These are phyloP conservation scores for Porites cylindrica DNA, from an alignment of 92 coral and sea anemone genomes.

Conservation along the genomic window DNA sequence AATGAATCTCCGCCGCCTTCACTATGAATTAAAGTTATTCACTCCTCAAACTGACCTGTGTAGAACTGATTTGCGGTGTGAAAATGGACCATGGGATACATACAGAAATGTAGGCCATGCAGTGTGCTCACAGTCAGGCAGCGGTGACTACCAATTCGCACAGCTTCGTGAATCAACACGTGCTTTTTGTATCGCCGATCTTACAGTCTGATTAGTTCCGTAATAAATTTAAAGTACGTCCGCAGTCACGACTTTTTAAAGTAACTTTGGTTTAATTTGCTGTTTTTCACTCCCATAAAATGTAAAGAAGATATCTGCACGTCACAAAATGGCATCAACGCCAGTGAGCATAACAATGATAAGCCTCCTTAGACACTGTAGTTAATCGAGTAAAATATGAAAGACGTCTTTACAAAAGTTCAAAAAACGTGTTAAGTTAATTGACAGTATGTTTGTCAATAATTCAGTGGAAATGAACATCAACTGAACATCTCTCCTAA, in stretches of 20 bases:
- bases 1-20: background rate
- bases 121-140: background rate
- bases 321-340: no score
- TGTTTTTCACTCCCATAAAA: background rate
- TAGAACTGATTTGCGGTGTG: slow-evolving; percentile 1
- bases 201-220: background rate
- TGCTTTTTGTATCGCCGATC: background rate
- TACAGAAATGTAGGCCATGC: background rate
- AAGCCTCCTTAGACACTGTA: no score
- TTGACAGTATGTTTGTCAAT: no score
- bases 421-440: no score
- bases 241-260: background rate
- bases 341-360: no score
- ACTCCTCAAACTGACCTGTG: background rate
- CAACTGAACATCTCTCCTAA: no score
- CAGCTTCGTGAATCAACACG: no score
- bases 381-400: no score
- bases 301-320: background rate
- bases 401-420: no score
- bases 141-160: no score
- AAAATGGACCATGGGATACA: background rate
- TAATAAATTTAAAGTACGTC: background rate
- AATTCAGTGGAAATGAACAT: no score
- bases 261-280: background rate
- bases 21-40: background rate